Base-by-base conservation (phyloP, 1,140 invertebrate genomes). In the Camponotus vicinus region DNA sequence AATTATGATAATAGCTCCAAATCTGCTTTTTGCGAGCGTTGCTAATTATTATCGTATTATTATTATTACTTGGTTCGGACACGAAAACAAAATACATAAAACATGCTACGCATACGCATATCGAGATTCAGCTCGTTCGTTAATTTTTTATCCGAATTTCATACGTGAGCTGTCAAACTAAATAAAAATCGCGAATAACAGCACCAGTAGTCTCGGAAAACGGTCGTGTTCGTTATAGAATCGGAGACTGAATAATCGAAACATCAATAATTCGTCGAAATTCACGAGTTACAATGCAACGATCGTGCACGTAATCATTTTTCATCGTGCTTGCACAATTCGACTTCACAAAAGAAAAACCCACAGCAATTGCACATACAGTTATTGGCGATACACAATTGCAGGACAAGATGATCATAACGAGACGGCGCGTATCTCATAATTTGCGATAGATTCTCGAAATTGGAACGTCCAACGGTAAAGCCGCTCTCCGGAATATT, bases 391-490 rank as follows among this genome's bases (percentile, higher is more conserved):
- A 84, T 86, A 71, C 76, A 57, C 57, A 18, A 71, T 59, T 27
- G 87, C 57, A 34, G 66, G 55, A 82, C 34, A 18, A 67, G 59
- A 64, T 34, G 15, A 27, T 57, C 34, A 9, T 52, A 52, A 6
- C 78, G 63, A 32, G 49, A 52, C 15, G 4, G 21, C 6, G 32
- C 70, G 27, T 69, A 57, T 64, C 67, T 82, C 78, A 40, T 90
- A 89, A 90, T 77, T 89, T 52, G 73, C 78, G 78, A 77, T 89
- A 87, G 84, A 89, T 86, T 40, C 27, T 21, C 64, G 71, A 85
- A 89, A 90, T 75, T 82, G 73, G 87, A 89, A 86, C 88, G 18
- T 67, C 45, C 37, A 87, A 90, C 87, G 88, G 87, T 90, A 89
- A 84, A 89, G 78, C 21, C 21, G 27, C 32, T 67, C 63, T 49